Evolutionary conservation across 2,113 vertebrate genomes (phyloP).

Genomic region (Xenopus borealis): DNA sequence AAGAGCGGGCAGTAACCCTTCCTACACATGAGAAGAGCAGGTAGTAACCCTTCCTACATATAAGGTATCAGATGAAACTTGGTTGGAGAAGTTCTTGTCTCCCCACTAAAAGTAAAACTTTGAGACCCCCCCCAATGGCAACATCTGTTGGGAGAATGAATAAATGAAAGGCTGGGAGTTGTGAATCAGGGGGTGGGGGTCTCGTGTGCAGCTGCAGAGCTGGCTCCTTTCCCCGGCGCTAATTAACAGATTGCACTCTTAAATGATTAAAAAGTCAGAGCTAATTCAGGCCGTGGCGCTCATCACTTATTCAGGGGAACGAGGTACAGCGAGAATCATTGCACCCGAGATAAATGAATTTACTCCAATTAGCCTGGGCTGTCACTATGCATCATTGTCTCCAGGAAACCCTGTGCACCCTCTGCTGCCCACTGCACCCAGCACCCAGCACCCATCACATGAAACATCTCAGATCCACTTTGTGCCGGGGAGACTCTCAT

Average conservation of each 20-base stretch:
- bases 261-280: conserved; percentile 77
- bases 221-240: conserved; percentile 62
- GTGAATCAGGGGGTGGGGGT: conserved; percentile 60
- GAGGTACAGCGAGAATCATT: conserved; percentile 59
- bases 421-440: neutral
- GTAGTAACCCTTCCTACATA: no score
- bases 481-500: no score
- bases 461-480: neutral
- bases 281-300: conserved; percentile 60
- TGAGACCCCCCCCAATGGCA: conserved; percentile 36
- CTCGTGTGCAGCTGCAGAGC: conserved; percentile 72
- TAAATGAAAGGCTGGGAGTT: conserved; percentile 46
- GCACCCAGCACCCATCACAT: neutral
- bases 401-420: conserved; percentile 8
- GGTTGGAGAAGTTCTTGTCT: no score
- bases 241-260: conserved; percentile 75
- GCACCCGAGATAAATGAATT: conserved; percentile 71
- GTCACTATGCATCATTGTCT: conserved; percentile 68
- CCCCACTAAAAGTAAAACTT: no score
- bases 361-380: conserved; percentile 72
- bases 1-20: no score
- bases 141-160: conserved; percentile 46
- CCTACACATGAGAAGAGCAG: no score
- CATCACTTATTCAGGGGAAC: conserved; percentile 72
- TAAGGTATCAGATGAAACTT: no score